Evolutionary conservation across 2,888 invertebrate genomes (phyloP).

Genomic region (Agriopis aurantiaria): DNA sequence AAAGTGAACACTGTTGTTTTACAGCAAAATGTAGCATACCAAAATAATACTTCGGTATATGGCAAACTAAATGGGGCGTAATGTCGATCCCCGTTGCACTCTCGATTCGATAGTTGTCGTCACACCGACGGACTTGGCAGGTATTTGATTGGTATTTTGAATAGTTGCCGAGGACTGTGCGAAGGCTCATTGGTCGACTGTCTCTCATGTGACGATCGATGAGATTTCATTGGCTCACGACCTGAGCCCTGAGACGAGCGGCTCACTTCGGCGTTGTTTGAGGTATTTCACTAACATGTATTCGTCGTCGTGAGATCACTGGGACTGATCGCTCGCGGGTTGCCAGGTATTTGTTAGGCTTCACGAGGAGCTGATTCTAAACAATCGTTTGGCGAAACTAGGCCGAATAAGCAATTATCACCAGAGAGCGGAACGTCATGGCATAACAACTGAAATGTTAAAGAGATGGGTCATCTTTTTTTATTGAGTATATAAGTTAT

Average conservation of each 20-base stretch:
- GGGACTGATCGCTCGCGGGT: conserved; percentile 61
- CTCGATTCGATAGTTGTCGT: conserved; percentile 83
- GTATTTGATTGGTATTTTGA: conserved; percentile 85
- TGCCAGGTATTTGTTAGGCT: conserved; percentile 83
- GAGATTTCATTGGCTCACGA: conserved; percentile 54
- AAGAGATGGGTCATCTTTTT: too few species aligned
- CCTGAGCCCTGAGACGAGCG: conserved; percentile 58
- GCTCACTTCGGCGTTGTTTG: conserved; percentile 73
- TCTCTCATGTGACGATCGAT: conserved; percentile 31
- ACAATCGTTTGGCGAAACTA: conserved; percentile 3
- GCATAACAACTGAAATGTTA: too few species aligned
- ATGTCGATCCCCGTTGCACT: conserved; percentile 74
- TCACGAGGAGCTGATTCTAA: conserved; percentile 40
- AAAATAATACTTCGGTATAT: conserved; percentile 83
- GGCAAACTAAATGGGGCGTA: conserved; percentile 79
- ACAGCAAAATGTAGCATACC: conserved; percentile 82
- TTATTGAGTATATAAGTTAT: too few species aligned
- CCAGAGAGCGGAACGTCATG: too few species aligned
- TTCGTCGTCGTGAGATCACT: conserved; percentile 67
- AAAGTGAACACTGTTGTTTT: conserved; percentile 84
- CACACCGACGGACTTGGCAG: conserved; percentile 85
- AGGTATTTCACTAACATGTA: conserved; percentile 75
- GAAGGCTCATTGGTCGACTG: conserved; percentile 61
- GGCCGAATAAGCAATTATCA: not conserved
- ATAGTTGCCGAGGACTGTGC: conserved; percentile 63